Evolutionary conservation across 2,797 vertebrate genomes (phyloP).

Genomic region (Echiichthys vipera): DNA sequence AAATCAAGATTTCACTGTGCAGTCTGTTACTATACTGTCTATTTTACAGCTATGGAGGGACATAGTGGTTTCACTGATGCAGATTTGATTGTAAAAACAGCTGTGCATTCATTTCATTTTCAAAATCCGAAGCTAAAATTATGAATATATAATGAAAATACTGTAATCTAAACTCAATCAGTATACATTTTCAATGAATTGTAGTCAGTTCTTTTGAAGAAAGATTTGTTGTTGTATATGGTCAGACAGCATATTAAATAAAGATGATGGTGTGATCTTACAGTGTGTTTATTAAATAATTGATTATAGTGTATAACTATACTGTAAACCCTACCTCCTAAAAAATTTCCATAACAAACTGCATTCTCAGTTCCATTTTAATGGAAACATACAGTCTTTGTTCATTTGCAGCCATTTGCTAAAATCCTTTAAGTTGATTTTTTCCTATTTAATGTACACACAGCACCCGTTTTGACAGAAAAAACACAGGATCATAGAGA

Average conservation of each 20-base stretch:
- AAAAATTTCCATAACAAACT: too few species aligned
- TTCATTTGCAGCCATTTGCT: too few species aligned
- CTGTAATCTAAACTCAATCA: not conserved
- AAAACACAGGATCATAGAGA: too few species aligned
- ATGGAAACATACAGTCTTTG: too few species aligned
- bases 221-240: not conserved
- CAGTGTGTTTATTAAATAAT: not conserved
- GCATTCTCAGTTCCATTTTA: too few species aligned
- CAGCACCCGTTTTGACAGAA: too few species aligned
- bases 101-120: not conserved
- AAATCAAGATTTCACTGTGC: slow-evolving; percentile 56
- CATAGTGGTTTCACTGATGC: not conserved
- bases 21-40: slow-evolving; percentile 38
- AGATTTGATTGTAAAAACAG: not conserved
- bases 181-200: not conserved
- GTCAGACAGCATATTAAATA: not conserved
- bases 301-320: not conserved
- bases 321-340: too few species aligned
- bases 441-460: too few species aligned
- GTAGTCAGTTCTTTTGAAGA: not conserved
- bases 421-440: too few species aligned
- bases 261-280: too few species aligned
- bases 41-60: not conserved
- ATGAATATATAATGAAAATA: not conserved
- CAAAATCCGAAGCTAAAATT: not conserved